phyloP scores from a whole-genome alignment of 2,888 invertebrate genomes.

The Lasioglossum leucozonium region DNA sequence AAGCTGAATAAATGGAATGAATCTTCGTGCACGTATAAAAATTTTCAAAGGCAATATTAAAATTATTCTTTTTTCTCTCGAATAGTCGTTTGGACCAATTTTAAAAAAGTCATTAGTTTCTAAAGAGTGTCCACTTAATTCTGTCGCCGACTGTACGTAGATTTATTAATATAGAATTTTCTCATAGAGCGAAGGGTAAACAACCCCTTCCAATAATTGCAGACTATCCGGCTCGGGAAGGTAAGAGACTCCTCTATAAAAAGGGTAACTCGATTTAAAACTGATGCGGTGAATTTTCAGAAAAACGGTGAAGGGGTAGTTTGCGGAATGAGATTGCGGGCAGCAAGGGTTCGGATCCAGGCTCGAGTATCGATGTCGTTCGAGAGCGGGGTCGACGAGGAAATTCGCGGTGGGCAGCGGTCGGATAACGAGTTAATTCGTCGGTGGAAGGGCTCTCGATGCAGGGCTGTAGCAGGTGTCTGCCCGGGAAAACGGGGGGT shows the following conservation, averaged over 20 bases:
- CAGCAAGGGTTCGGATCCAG: background rate
- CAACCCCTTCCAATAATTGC: background rate
- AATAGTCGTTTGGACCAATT: too few species aligned
- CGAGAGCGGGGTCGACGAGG: background rate
- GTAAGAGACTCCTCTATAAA: background rate
- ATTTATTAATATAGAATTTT: too few species aligned
- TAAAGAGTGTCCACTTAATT: too few species aligned
- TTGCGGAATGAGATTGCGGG: background rate
- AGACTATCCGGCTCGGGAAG: background rate
- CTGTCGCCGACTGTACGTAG: too few species aligned
- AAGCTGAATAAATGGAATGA: too few species aligned
- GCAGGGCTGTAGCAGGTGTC: background rate
- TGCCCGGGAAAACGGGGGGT: background rate
- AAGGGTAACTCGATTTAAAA: background rate
- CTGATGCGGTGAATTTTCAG: background rate
- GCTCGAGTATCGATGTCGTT: constrained; percentile 1
- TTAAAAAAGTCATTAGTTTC: too few species aligned
- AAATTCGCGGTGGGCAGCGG: background rate
- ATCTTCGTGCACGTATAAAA: too few species aligned
- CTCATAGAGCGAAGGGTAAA: background rate
- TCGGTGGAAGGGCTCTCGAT: background rate
- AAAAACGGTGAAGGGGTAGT: background rate
- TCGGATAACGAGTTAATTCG: constrained; percentile 15
- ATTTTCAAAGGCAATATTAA: too few species aligned
- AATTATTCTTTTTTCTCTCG: too few species aligned